phyloP scores from a whole-genome alignment of 2,113 vertebrate genomes.

The Nibea coibor region DNA sequence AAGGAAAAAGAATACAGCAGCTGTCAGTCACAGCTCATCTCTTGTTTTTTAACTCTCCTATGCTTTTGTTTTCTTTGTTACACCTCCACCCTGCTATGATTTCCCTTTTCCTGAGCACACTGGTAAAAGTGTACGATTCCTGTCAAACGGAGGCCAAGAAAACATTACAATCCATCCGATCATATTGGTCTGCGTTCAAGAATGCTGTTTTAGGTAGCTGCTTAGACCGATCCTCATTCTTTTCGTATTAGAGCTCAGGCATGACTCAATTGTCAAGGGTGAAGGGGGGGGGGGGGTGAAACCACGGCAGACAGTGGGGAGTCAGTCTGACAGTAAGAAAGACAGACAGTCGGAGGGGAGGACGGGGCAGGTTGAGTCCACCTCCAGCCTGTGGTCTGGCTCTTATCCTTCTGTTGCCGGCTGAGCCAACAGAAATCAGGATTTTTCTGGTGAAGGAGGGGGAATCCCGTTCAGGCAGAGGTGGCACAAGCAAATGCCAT shows the following conservation, averaged over 20 bases:
- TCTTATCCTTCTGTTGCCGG: constrained; percentile 26
- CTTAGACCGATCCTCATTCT: constrained; percentile 45
- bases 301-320: constrained; percentile 69
- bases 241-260: constrained; percentile 31
- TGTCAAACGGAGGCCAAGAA: background rate
- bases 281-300: constrained; percentile 47
- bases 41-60: background rate
- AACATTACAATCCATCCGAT: constrained; percentile 13
- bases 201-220: constrained; percentile 46
- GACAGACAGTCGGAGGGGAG: constrained; percentile 38
- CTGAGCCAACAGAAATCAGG: constrained; percentile 39
- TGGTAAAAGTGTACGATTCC: constrained; percentile 21
- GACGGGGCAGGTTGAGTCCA: constrained; percentile 52
- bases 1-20: constrained; percentile 20
- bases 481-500: constrained; percentile 15
- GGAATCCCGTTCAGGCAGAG: constrained; percentile 8
- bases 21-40: constrained; percentile 22
- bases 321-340: constrained; percentile 62
- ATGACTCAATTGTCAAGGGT: constrained; percentile 53
- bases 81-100: background rate
- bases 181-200: constrained; percentile 25
- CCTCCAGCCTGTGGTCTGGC: constrained; percentile 59
- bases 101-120: background rate
- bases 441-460: constrained; percentile 18
- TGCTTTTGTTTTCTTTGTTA: constrained; percentile 27